Base-by-base conservation (phyloP, 2,797 vertebrate species). In the Epinephelus awoara region DNA sequence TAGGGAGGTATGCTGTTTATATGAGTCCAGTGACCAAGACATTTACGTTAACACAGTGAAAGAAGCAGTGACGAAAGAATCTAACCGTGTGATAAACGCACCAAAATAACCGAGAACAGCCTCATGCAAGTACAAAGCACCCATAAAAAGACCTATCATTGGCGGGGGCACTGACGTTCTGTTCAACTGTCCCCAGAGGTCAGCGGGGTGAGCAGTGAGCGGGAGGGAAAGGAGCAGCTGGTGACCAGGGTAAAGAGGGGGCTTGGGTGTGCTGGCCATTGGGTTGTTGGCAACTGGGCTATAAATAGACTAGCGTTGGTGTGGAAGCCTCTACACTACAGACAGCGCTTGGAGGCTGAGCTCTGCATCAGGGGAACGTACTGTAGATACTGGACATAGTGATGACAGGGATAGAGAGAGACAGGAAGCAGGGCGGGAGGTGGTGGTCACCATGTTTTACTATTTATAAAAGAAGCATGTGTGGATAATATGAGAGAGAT, bases 151-250 rank as follows among this genome's bases (percentile, higher is more conserved):
- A 46, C 6, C 2, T 2, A 27, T 73, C 34, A 27, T 3, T 66
- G 51, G 23, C 10, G 2, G 54, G 61, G 11, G 23, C 40, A 8
- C 10, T 59, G 67, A 64, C 56, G 38, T 34, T 34, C 21, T 61
- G 40, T 44, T 54, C 29, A 77, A 67, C 58, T 71, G 52, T 75
- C 51, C 77, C 1, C 3, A 58, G 51, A 77, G 86, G 67, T 89
- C 80, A 59, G 44, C 5, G 0, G 42, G 72, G 70, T 70, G 70
- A 65, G 61, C 17, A 6, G 49, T 57, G 75, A 67, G 75, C 11
- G 13, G 65, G 85, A 90, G 65, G 73, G 85, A 86, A 88, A 78
- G 79, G 61, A 89, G 80, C 92, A 92, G 90, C 90, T 91, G 93
- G 85, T 85, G 78, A 89, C 71, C 83, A 63, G 84, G 72, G 77